Evolutionary conservation across 1,140 invertebrate species (phyloP).

Genomic region (roundworm (Caenorhabditis elegans)): DNA sequence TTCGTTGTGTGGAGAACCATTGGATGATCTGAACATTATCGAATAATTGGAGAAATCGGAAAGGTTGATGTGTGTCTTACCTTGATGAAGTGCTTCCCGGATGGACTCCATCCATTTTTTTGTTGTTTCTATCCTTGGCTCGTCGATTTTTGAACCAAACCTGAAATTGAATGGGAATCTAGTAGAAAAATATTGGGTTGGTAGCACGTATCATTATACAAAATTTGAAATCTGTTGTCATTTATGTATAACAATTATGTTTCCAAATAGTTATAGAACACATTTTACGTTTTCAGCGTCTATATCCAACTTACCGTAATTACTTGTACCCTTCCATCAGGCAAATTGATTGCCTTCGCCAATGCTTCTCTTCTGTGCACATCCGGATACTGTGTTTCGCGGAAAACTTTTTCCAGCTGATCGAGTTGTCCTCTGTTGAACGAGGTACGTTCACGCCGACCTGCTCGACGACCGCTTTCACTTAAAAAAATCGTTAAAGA

Average conservation of each 20-base stretch:
- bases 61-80: neutral
- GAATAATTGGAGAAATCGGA: neutral
- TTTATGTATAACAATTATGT: too few species aligned
- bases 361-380: neutral
- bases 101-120: neutral
- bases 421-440: neutral
- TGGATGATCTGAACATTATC: neutral
- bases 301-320: neutral
- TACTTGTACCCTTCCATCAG: neutral
- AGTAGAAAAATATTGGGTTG: too few species aligned
- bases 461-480: neutral
- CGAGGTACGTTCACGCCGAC: neutral
- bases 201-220: too few species aligned
- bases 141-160: conserved; percentile 19
- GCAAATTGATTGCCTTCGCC: neutral
- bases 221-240: too few species aligned
- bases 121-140: neutral
- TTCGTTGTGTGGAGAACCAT: neutral
- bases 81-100: neutral
- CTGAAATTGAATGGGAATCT: neutral
- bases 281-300: too few species aligned
- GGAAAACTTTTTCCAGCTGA: neutral
- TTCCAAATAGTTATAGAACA: too few species aligned
- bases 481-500: neutral
- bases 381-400: conserved; percentile 1